phyloP scores from a whole-genome alignment of 2,113 vertebrate species.

The Cinclus cinclus region DNA sequence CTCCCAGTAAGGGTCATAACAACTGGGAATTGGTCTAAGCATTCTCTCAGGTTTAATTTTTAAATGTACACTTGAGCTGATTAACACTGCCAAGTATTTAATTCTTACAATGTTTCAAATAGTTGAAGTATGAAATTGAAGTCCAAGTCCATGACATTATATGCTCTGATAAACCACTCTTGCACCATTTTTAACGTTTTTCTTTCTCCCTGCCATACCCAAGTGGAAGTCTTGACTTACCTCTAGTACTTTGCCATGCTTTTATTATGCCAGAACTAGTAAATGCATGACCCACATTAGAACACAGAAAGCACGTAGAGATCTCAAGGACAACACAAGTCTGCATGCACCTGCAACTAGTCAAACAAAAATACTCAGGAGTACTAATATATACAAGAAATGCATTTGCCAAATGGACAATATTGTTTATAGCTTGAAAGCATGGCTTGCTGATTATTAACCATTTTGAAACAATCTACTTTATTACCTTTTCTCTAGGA shows the following conservation, averaged over 20 bases:
- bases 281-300: background rate
- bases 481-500: background rate
- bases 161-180: background rate
- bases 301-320: background rate
- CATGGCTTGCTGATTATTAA: background rate
- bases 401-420: background rate
- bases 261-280: background rate
- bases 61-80: background rate
- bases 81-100: background rate
- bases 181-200: background rate
- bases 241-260: background rate
- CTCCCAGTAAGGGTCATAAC: background rate
- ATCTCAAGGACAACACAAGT: background rate
- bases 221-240: background rate
- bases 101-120: background rate
- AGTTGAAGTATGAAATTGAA: background rate
- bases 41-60: background rate
- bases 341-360: background rate
- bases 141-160: background rate
- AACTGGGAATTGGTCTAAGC: background rate
- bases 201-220: background rate
- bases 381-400: background rate
- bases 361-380: background rate
- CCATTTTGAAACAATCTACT: background rate
- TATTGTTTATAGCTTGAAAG: background rate